Percentiles rank a stretch among this genome's conserved stretches.
phyloP scores from a whole-genome alignment of 2,888 invertebrate genomes.

The Neoitamus cyanurus region DNA sequence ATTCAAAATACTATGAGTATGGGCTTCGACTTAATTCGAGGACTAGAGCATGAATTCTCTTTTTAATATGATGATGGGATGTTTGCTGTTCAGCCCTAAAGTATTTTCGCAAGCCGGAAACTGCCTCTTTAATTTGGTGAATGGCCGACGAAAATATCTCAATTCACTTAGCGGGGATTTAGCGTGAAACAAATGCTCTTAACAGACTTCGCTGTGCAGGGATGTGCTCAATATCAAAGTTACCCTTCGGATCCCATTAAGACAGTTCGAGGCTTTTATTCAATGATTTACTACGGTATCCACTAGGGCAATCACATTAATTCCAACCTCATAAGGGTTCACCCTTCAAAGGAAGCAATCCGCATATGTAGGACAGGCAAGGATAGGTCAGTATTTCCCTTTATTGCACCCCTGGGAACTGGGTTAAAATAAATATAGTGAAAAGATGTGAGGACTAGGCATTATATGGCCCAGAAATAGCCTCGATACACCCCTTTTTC shows the following conservation, averaged over 20 bases:
- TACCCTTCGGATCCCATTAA: constrained; percentile 36
- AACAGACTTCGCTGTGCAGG: not conserved
- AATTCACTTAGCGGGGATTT: constrained; percentile 27
- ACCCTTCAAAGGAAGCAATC: constrained; percentile 35
- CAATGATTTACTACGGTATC: constrained; percentile 39
- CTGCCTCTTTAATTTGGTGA: not conserved
- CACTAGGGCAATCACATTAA: constrained; percentile 41
- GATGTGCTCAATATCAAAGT: constrained; percentile 33
- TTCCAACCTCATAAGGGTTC: constrained; percentile 41
- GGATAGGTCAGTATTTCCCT: constrained; percentile 39
- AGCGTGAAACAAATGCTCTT: constrained; percentile 19
- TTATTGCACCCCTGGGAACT: constrained; percentile 34
- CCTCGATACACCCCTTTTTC: constrained; percentile 29
- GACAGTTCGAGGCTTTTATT: constrained; percentile 29
- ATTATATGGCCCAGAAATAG: constrained; percentile 30
- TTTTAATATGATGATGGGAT: not conserved
- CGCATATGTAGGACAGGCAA: constrained; percentile 20
- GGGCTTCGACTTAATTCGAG: not conserved
- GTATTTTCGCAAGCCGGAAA: not conserved
- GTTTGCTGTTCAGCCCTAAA: not conserved
- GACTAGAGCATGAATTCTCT: not conserved
- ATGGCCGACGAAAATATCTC: constrained; percentile 13
- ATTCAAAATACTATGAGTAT: not conserved
- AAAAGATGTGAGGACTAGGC: constrained; percentile 32
- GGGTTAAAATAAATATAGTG: constrained; percentile 37